Conservation (phyloP, 2,888 invertebrate genomes). For the Dasysyrphus albostriatus region DNA sequence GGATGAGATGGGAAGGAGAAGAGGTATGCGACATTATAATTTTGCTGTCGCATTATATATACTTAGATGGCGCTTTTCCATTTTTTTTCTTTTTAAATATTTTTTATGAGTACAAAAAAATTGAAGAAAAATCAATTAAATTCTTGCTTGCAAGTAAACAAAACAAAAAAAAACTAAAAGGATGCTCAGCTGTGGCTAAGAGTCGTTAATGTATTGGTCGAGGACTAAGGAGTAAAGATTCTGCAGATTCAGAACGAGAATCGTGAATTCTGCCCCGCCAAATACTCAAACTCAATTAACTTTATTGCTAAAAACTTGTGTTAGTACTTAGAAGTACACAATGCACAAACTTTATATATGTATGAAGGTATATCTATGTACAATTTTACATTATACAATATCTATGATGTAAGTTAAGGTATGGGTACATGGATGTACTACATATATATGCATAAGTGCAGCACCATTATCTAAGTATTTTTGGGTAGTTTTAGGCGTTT, state of each 20-base stretch:
- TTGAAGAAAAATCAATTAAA: conserved; percentile 52
- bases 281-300: conserved; percentile 15
- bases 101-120: conserved; percentile 2
- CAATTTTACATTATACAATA: not conserved
- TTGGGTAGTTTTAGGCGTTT: conserved; percentile 15
- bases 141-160: conserved; percentile 9
- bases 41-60: conserved; percentile 15
- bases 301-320: conserved; percentile 19
- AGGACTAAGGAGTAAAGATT: not conserved
- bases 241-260: not conserved
- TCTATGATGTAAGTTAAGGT: not conserved
- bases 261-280: not conserved
- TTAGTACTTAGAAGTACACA: conserved; percentile 18
- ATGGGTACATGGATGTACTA: not conserved
- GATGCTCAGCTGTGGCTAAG: conserved; percentile 21
- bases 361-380: not conserved
- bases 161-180: conserved; percentile 9
- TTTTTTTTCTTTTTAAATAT: conserved; percentile 2
- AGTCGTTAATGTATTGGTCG: conserved; percentile 53
- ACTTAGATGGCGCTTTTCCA: not conserved
- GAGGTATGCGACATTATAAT: conserved; percentile 13
- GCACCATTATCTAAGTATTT: conserved; percentile 25
- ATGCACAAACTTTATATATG: not conserved
- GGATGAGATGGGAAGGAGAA: conserved; percentile 2
- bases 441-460: conserved; percentile 20